Base-by-base conservation (phyloP, 2,888 invertebrate species). In the Macaria liturata region DNA sequence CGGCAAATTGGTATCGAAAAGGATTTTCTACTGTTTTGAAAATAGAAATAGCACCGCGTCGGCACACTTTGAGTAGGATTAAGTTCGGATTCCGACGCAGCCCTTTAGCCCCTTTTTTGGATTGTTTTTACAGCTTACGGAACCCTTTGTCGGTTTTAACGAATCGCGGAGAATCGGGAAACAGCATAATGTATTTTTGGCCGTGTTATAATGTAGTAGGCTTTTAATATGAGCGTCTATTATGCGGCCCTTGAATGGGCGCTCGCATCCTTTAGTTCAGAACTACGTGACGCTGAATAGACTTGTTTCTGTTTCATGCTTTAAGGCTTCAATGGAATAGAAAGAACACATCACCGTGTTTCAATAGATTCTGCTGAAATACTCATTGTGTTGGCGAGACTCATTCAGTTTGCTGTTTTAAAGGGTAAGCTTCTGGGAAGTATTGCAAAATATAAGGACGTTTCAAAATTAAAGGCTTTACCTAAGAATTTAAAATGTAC, bases 21-120 rank as follows among this genome's bases (percentile, higher is more conserved):
- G 88, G 86, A 88, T 89, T 84, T 87, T 86, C 86, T 86, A 82
- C 90, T 91, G 90, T 91, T 91, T 91, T 90, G 84, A 76, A 89
- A 91, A 91, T 89, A 88, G 68, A 76, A 74, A 74, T 74, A 73
- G 76, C 72, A 70, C 67, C 66, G 72, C 68, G 75, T 79, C 84
- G 88, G 88, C 76, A 67, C 72, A 75, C 86, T 86, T 88, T 88
- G 84, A 80, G 81, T 74, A 77, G 89, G 91, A 89, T 91, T 91
- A 88, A 72, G 75, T 82, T 82, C 75, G 76, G 80, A 68, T 75
- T 74, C 74, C 74, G 9, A 50, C 20, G 69, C 74, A 74, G 71
- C 72, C 69, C 67, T 67, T 72, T 64, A 71, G 74, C 71, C 72
- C 74, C 76, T 83, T 76, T 69, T 80, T 70, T 62, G 78, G 84